Conservation (phyloP, 2,797 vertebrate genomes). For the Buceros bicornis region DNA sequence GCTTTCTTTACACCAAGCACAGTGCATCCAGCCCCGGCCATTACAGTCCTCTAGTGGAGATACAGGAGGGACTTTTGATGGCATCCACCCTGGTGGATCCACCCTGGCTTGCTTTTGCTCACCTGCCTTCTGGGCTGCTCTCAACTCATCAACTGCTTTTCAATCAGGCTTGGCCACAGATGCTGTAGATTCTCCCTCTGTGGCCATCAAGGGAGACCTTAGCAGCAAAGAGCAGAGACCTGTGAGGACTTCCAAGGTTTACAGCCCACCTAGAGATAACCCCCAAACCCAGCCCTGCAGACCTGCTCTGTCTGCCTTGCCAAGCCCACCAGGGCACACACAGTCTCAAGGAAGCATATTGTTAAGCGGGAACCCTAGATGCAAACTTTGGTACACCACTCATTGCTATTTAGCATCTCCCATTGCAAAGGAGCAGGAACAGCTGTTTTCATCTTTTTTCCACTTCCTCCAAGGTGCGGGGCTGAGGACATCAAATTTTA, state of each 20-base stretch:
- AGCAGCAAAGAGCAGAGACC: not conserved
- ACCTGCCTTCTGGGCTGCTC: not conserved
- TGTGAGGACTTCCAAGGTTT: not conserved
- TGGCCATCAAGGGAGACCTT: not conserved
- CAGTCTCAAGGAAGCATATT: not conserved
- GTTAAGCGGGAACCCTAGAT: not conserved
- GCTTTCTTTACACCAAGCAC: not conserved
- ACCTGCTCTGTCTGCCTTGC: not conserved
- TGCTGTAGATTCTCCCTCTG: not conserved
- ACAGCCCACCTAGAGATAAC: not conserved
- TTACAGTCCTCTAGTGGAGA: conserved; percentile 18
- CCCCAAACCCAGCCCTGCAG: not conserved
- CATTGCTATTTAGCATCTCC: not conserved
- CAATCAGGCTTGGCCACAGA: not conserved
- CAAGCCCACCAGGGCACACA: not conserved
- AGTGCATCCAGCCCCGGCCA: accelerated
- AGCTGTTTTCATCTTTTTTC: not conserved
- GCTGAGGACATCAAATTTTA: not conserved
- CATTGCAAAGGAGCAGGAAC: not conserved
- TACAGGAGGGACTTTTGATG: not conserved
- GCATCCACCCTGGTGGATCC: not conserved
- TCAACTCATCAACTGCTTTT: not conserved
- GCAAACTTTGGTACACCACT: not conserved
- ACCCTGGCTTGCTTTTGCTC: not conserved
- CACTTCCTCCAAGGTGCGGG: not conserved